Conservation (phyloP, 2,113 vertebrate species). For the Gasterosteus nipponicus region DNA sequence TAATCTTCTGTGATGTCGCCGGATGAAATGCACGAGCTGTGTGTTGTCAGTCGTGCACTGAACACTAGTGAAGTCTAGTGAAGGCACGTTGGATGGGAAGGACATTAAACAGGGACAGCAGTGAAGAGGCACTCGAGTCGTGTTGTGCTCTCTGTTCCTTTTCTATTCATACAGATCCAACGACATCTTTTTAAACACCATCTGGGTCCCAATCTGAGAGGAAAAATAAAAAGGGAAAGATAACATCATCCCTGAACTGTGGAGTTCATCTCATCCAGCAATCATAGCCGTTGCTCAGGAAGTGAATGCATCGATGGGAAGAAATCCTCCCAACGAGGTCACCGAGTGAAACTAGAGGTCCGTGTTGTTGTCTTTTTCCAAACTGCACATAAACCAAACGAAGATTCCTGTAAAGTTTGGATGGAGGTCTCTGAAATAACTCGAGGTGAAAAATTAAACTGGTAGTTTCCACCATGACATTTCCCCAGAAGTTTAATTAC, state of each 20-base stretch:
- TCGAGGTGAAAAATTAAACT: too few relatives aligned
- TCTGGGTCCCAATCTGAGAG: constrained; percentile 20
- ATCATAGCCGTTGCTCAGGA: too few relatives aligned
- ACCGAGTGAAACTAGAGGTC: too few relatives aligned
- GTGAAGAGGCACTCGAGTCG: background rate
- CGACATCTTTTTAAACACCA: background rate
- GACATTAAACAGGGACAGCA: background rate
- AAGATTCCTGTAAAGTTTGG: too few relatives aligned
- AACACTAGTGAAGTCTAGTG: constrained; percentile 7
- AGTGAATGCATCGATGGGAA: too few relatives aligned
- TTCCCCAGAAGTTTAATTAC: too few relatives aligned
- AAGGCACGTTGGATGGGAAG: background rate
- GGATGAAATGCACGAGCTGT: constrained; percentile 7
- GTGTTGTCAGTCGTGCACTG: constrained; percentile 5
- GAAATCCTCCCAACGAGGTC: too few relatives aligned
- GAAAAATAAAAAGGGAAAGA: background rate
- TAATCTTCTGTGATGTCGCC: constrained; percentile 21
- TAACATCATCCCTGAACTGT: constrained; percentile 2
- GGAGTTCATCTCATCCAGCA: too few relatives aligned
- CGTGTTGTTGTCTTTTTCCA: background rate
- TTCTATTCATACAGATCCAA: background rate
- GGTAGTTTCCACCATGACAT: too few relatives aligned
- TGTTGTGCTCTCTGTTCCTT: background rate
- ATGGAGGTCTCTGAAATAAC: too few relatives aligned
- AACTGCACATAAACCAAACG: background rate